These are phyloP conservation scores for Cheilosia vulpina DNA, from an alignment of 2,888 invertebrate species.

Conservation along the genomic window DNA sequence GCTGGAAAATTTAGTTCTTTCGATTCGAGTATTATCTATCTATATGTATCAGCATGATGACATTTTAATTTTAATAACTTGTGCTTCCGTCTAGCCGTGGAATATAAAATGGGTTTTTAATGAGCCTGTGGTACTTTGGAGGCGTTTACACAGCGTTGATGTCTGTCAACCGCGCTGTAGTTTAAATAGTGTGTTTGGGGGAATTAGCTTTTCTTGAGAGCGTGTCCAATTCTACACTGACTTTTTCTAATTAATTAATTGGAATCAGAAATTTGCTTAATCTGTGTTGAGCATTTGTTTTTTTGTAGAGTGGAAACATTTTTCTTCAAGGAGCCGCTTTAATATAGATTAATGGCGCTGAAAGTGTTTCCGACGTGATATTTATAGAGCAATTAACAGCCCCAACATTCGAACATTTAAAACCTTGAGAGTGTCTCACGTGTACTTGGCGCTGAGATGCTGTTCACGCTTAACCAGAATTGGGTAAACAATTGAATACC, in stretches of 20 bases:
- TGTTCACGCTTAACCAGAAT: too few species aligned
- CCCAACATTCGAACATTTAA: too few species aligned
- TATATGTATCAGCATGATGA: constrained; percentile 23
- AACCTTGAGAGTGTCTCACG: too few species aligned
- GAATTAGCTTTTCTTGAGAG: not conserved
- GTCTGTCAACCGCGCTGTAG: constrained; percentile 6
- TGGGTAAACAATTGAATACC: too few species aligned
- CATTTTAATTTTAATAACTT: constrained; percentile 42
- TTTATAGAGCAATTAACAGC: too few species aligned
- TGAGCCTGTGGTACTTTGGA: constrained; percentile 13
- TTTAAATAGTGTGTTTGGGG: not conserved
- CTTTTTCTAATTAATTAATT: constrained; percentile 17
- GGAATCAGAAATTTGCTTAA: constrained; percentile 3
- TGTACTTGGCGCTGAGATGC: too few species aligned
- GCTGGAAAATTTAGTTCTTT: constrained; percentile 18
- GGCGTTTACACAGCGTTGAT: constrained; percentile 10
- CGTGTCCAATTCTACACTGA: not conserved
- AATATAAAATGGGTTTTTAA: constrained; percentile 48
- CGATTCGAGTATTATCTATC: not conserved
- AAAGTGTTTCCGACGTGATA: too few species aligned
- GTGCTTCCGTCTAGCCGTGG: constrained; percentile 18
- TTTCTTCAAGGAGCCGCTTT: too few species aligned
- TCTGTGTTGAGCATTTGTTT: not conserved
- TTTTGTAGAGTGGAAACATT: not conserved
- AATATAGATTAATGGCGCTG: too few species aligned